A percentile compares a stretch with the other conserved stretches of the same genome.
phyloP scores from a whole-genome alignment of 2,113 vertebrate genomes.

The Grammomys dolichurus region DNA sequence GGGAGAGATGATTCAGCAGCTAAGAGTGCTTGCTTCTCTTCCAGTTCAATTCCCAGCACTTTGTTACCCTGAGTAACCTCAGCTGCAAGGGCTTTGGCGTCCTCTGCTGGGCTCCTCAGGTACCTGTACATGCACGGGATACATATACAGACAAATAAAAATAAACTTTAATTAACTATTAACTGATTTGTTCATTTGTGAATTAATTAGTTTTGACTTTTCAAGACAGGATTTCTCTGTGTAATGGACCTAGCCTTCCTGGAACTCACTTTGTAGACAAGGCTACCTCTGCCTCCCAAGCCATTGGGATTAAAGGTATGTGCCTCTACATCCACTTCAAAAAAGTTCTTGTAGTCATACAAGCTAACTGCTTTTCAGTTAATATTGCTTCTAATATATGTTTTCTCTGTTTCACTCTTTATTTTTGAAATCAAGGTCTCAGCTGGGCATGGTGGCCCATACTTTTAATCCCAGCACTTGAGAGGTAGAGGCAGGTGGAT shows the following conservation, averaged over 20 bases:
- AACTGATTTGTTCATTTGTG: too few relatives aligned
- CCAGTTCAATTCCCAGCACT: neutral
- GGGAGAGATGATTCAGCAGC: neutral
- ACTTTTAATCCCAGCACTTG: too few relatives aligned
- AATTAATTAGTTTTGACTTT: neutral
- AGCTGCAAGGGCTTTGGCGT: neutral
- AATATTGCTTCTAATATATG: neutral
- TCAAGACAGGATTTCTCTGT: neutral
- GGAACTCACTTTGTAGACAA: neutral
- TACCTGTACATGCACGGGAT: neutral
- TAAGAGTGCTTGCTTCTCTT: neutral
- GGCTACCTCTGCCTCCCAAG: neutral
- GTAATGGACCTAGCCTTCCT: neutral
- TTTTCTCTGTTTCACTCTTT: neutral
- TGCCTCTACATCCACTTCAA: neutral
- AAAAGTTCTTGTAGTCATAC: neutral
- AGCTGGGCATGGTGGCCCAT: too few relatives aligned
- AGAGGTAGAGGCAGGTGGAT: too few relatives aligned
- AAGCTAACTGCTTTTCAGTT: neutral
- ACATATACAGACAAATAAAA: neutral
- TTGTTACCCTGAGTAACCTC: neutral
- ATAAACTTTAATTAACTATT: too few relatives aligned
- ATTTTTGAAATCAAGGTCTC: neutral
- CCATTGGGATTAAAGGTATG: neutral
- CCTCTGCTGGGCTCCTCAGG: neutral